Base-by-base conservation (phyloP, 2,797 vertebrate species). In the Buceros bicornis region DNA sequence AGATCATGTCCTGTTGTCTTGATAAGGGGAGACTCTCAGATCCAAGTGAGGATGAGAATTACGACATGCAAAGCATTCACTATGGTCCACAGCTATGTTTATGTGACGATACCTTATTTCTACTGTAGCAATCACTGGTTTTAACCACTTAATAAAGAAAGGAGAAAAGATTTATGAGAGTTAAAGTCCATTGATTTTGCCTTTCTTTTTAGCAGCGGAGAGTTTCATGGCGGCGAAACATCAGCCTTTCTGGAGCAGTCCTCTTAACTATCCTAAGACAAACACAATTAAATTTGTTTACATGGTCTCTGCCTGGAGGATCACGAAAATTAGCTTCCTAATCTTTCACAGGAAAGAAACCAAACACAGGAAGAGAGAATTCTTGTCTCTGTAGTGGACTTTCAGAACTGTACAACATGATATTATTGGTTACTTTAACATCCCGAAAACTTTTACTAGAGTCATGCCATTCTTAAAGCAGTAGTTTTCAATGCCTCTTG, bases 151-250 rank as follows among this genome's bases (percentile, higher is more conserved):
- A 18, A 28, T 31, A 19, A 13, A 6, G 42, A 25, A 3, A 5
- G 2, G 3, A 13, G 18, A 54, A 58, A 53, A 47, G 2, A 42
- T 43, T 47, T 0, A 40, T 0, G 1, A 85, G 4, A n/a, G 7
- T 70, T 56, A 42, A 21, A 77, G 3, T 82, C 6, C 16, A 21
- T 45, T 58, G n/a, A 61, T 48, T 88, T 88, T 65, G 35, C 10
- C 11, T 29, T 79, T 62, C 24, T 81, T 47, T 56, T 66, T 71
- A 12, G 4, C 13, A 64, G 11, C 4, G 1, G 33, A 86, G 7
- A 58, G 24, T 54, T 87, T 81, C 24, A 31, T 48, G 16, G 3
- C 33, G 8, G 14, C 15, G 11, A 93, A 89, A 56, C 2, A 54
- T 8, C 76, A 88, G 8, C 4, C 13, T 60, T 16, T 81, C 65